Percentiles rank a stretch among this genome's conserved stretches.
These are phyloP conservation scores for Vandiemenella viatica DNA, from an alignment of 2,888 invertebrate genomes.

Conservation along the genomic window DNA sequence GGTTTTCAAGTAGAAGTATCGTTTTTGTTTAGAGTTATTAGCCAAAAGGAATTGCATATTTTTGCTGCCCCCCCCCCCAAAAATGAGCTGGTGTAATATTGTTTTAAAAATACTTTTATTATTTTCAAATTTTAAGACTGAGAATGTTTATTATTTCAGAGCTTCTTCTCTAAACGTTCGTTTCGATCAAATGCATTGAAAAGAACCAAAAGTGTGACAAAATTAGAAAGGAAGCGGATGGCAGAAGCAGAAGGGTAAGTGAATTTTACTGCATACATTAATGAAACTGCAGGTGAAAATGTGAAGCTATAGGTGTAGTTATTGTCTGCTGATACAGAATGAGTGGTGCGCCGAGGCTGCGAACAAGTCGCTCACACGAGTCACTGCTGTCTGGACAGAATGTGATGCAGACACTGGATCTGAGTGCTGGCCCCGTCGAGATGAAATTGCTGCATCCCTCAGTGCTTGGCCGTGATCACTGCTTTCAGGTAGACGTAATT, in stretches of 20 bases:
- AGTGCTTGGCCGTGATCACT: constrained; percentile 70
- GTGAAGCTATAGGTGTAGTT: too few species aligned
- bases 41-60: too few species aligned
- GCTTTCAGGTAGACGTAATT: constrained; percentile 78
- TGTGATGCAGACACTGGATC: constrained; percentile 37
- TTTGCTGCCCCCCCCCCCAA: too few species aligned
- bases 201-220: constrained; percentile 82
- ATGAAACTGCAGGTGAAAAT: constrained; percentile 81
- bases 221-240: constrained; percentile 71
- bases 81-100: too few species aligned
- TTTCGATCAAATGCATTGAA: constrained; percentile 75
- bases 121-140: too few species aligned
- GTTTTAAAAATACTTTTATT: too few species aligned
- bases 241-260: constrained; percentile 67
- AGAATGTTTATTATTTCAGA: too few species aligned
- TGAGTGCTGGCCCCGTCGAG: constrained; percentile 27
- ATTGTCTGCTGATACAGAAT: too few species aligned
- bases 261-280: constrained; percentile 65
- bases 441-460: constrained; percentile 66
- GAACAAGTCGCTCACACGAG: constrained; percentile 74
- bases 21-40: too few species aligned
- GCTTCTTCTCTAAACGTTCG: constrained; percentile 62
- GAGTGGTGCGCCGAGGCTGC: constrained; percentile 32
- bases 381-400: constrained; percentile 45
- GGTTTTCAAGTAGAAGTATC: too few species aligned